A percentile compares a stretch with the other conserved stretches of the same genome.
Evolutionary conservation across 2,888 invertebrate species (phyloP).

Genomic region (Microctonus hyperodae): DNA sequence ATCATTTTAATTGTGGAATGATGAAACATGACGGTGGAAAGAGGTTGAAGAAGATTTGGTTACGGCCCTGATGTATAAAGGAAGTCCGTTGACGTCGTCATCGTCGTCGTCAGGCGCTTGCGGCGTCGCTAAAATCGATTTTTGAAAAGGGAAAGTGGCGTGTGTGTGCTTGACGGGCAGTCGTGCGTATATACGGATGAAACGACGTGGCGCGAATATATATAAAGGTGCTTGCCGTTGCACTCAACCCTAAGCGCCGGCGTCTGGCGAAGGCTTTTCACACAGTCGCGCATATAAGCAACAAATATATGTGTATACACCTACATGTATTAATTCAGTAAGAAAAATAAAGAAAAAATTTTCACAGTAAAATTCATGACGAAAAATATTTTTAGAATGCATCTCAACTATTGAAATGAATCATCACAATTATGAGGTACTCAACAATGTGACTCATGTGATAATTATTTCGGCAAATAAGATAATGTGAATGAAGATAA

Average conservation of each 20-base stretch:
- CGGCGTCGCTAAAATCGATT: slow-evolving; percentile 56
- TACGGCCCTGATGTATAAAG: slow-evolving; percentile 36
- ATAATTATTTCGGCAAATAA: background rate
- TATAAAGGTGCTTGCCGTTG: slow-evolving; percentile 30
- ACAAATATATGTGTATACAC: background rate
- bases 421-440: background rate
- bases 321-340: background rate
- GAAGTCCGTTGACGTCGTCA: slow-evolving; percentile 44
- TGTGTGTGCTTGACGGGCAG: slow-evolving; percentile 42
- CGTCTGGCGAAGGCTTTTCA: slow-evolving; percentile 23
- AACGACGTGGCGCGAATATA: slow-evolving; percentile 28
- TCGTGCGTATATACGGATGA: slow-evolving; percentile 22
- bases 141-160: slow-evolving; percentile 58
- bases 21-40: too few species aligned
- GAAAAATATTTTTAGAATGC: background rate
- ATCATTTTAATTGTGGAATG: too few species aligned
- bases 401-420: background rate
- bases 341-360: background rate
- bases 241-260: slow-evolving; percentile 33
- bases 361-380: background rate
- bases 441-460: background rate
- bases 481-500: background rate
- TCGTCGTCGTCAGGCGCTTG: slow-evolving; percentile 29
- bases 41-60: slow-evolving; percentile 1
- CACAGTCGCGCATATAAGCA: background rate